Evolutionary conservation across 2,113 vertebrate species (phyloP), one percentile per base, ranked within the genome.

Genomic region (Zapus hudsonius): DNA sequence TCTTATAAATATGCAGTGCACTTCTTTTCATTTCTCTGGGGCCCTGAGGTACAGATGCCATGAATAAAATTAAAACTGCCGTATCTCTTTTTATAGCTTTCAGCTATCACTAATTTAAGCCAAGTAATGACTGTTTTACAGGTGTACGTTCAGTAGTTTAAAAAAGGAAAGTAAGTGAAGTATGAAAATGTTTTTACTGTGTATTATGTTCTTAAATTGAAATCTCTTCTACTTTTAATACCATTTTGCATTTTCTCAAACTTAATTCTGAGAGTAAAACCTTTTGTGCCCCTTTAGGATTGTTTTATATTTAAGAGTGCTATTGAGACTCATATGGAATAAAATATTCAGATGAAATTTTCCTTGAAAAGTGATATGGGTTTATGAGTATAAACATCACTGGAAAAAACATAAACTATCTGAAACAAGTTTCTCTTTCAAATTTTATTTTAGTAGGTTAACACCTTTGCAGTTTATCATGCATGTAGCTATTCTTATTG

Each of bases 1-100:
- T 83, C 93, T 97, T 94, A 97, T 97, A 96, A 97, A 97, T 97
- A 97, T 97, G 91, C 94, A 96, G 73, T 89, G n/a, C 40, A 89
- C 91, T 94, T 94, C 81, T 96, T 73, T 95, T 90, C 69, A 88
- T 96, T 96, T 96, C 94, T 79, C 87, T 42, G 74, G 69, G 47
- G 93, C 95, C 79, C 95, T 82, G 64, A 96, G 93, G 93, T 92
- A 75, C 85, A 95, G 87, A 95, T 72, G 76, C 95, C 92, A 92
- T 95, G 92, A 96, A 96, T 95, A 94, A 95, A 97, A 96, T 96
- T 96, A 96, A 97, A 97, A 92, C 78, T 40, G 73, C 72, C 22
- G 85, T 69, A 92, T 92, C 83, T 86, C 94, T 95, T 95, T 94
- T 75, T 96, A 85, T 92, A 76, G 90, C 96, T 97, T 94, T 95